Conservation (phyloP, 2,797 vertebrate genomes). For the Bovichtus diacanthus region DNA sequence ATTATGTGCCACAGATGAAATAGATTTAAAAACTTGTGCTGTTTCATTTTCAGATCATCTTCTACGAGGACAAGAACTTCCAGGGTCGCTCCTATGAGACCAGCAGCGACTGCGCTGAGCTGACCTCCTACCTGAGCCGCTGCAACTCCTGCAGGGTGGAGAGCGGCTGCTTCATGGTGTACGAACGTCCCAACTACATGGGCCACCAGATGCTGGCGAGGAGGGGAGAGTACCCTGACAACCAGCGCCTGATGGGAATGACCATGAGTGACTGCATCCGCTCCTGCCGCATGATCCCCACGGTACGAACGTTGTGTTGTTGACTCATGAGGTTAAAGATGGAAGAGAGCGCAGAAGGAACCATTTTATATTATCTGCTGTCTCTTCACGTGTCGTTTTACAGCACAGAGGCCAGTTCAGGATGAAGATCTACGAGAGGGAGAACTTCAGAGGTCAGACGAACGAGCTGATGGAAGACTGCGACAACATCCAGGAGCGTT, state of each 20-base stretch:
- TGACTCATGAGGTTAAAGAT: neutral
- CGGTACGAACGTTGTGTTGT: slow-evolving; percentile 58
- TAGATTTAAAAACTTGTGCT: neutral
- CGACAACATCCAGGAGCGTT: slow-evolving; percentile 64
- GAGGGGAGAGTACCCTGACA: slow-evolving; percentile 84
- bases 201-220: slow-evolving; percentile 81
- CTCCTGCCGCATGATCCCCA: slow-evolving; percentile 81
- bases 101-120: slow-evolving; percentile 78
- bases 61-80: slow-evolving; percentile 82
- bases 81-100: slow-evolving; percentile 80
- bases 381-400: neutral
- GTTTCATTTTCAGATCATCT: slow-evolving; percentile 72
- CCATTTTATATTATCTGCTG: neutral
- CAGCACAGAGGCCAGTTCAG: slow-evolving; percentile 78
- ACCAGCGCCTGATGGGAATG: slow-evolving; percentile 81
- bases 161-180: slow-evolving; percentile 84
- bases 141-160: slow-evolving; percentile 81
- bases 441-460: slow-evolving; percentile 74
- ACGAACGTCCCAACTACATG: slow-evolving; percentile 80
- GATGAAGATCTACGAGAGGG: slow-evolving; percentile 79
- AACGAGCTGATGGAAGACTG: slow-evolving; percentile 79
- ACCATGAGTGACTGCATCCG: slow-evolving; percentile 80
- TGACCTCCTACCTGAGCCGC: slow-evolving; percentile 76
- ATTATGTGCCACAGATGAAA: neutral
- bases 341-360: neutral